Evolutionary conservation across 1,140 invertebrate genomes (phyloP).

Genomic region (Hylyphantes graminicola): DNA sequence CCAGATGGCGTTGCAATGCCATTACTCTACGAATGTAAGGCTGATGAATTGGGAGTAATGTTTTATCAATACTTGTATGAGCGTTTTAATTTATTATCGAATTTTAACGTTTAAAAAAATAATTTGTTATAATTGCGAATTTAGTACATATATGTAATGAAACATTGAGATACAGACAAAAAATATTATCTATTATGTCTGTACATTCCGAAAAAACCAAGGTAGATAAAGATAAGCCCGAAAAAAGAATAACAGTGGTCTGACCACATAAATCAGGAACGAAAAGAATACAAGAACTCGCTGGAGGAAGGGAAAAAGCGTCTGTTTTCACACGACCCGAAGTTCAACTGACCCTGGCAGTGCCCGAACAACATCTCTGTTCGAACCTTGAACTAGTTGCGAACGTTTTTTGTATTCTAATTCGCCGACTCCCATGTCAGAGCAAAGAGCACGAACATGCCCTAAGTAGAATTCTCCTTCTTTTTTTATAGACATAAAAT

Average conservation of each 20-base stretch:
- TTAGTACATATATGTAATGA: too few species aligned
- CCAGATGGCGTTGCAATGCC: conserved; percentile 4
- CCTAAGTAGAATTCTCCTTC: conserved; percentile 2
- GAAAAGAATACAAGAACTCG: not conserved
- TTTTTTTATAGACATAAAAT: not conserved
- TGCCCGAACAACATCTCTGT: not conserved
- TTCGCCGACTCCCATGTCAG: conserved; percentile 8
- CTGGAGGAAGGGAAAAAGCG: conserved; percentile 23
- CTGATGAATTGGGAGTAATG: not conserved
- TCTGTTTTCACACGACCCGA: conserved; percentile 43
- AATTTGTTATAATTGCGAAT: too few species aligned
- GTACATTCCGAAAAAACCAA: too few species aligned
- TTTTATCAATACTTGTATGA: too few species aligned
- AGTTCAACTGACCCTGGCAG: conserved; percentile 30
- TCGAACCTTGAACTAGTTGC: conserved; percentile 51
- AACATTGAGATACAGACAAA: too few species aligned
- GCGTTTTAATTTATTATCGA: too few species aligned
- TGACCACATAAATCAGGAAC: too few species aligned
- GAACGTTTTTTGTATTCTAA: conserved; percentile 48
- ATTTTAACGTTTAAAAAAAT: too few species aligned
- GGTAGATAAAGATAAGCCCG: too few species aligned
- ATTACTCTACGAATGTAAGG: not conserved
- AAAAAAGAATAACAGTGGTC: too few species aligned
- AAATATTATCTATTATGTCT: too few species aligned
- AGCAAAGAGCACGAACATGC: conserved; percentile 30